Conservation (phyloP, 2,888 invertebrate species). For the Phragmatobia fuliginosa region DNA sequence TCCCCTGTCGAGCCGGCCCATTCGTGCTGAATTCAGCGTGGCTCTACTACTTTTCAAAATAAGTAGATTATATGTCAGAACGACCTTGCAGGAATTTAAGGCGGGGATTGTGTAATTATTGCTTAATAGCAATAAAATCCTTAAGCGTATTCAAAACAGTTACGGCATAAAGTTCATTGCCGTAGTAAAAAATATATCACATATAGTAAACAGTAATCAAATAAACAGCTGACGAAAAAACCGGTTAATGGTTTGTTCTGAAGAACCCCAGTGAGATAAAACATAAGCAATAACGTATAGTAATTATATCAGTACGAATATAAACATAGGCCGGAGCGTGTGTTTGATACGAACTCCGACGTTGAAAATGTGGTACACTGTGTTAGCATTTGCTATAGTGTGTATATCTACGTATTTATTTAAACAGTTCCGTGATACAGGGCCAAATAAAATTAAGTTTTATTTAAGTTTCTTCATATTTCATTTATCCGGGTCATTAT, state of each 20-base stretch:
- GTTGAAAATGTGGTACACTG: conserved; percentile 66
- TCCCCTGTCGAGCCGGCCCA: no score
- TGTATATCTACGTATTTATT: conserved; percentile 59
- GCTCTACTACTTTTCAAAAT: no score
- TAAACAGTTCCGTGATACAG: conserved; percentile 62
- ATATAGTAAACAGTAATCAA: conserved; percentile 1
- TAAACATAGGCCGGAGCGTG: conserved; percentile 50
- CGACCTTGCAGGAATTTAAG: not conserved
- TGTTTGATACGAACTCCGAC: conserved; percentile 31
- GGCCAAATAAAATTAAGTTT: conserved; percentile 67
- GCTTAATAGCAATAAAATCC: not conserved
- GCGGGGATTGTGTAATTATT: not conserved
- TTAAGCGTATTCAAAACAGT: not conserved
- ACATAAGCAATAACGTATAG: conserved; percentile 33
- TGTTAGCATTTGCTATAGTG: conserved; percentile 56
- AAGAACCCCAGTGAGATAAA: conserved; percentile 48
- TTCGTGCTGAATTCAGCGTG: no score
- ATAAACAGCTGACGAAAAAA: conserved; percentile 6
- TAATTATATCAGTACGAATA: conserved; percentile 54
- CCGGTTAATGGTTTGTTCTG: conserved; percentile 15
- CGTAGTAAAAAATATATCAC: conserved; percentile 7
- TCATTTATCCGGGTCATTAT: conserved; percentile 56
- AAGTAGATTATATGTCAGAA: not conserved
- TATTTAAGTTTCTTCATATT: conserved; percentile 63
- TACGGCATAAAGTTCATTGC: conserved; percentile 3